phyloP scores from a whole-genome alignment of 1,140 invertebrate species.

The Eciton burchellii region DNA sequence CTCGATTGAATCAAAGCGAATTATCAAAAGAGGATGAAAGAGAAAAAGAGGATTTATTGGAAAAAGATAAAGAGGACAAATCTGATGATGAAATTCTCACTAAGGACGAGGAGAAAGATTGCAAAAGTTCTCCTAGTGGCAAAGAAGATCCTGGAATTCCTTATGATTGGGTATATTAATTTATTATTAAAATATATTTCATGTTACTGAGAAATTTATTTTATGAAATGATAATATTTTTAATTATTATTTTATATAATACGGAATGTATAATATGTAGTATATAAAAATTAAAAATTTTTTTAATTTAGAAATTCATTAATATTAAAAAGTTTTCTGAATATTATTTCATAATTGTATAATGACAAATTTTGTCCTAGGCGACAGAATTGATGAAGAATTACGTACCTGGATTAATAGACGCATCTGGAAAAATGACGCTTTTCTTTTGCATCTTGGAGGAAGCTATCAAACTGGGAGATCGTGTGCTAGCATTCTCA shows the following conservation, averaged over 20 bases:
- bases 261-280: background rate
- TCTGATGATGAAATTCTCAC: slow-evolving; percentile 81
- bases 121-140: slow-evolving; percentile 84
- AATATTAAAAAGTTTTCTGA: slow-evolving; percentile 1
- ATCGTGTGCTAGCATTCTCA: slow-evolving; percentile 98
- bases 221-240: background rate
- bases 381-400: slow-evolving; percentile 94
- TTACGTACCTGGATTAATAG: slow-evolving; percentile 95
- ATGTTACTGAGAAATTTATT: slow-evolving; percentile 22
- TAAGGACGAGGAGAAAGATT: slow-evolving; percentile 84
- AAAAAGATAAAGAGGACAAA: slow-evolving; percentile 87
- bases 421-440: slow-evolving; percentile 98
- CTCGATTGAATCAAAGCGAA: slow-evolving; percentile 77
- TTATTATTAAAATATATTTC: slow-evolving; percentile 59
- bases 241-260: slow-evolving; percentile 13
- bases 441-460: slow-evolving; percentile 97
- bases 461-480: slow-evolving; percentile 94
- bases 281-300: background rate
- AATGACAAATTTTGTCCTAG: slow-evolving; percentile 82
- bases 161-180: slow-evolving; percentile 90
- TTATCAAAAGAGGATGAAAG: slow-evolving; percentile 76
- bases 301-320: slow-evolving; percentile 22
- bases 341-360: slow-evolving; percentile 21
- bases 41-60: slow-evolving; percentile 82
- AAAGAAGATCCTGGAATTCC: slow-evolving; percentile 93